Conservation (phyloP, 1,140 invertebrate species). For the Zaprionus davidi region DNA sequence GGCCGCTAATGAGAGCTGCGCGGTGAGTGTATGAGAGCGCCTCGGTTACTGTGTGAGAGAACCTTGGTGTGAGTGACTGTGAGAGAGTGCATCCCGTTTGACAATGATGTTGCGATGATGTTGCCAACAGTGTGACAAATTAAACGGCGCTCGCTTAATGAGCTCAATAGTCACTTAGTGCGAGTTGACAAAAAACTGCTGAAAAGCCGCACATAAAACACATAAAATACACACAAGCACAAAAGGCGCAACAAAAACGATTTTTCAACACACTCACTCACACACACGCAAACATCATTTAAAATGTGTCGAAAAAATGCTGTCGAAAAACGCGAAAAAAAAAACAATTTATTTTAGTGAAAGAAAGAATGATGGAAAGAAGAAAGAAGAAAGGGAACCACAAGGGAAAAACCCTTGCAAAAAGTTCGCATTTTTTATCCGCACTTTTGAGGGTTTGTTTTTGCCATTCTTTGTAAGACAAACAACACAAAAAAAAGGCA, state of each 20-base stretch:
- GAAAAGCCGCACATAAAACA: slow-evolving; percentile 64
- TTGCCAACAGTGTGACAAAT: slow-evolving; percentile 70
- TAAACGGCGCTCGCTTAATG: slow-evolving; percentile 74
- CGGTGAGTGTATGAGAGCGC: not conserved
- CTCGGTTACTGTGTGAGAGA: not conserved
- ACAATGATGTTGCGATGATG: slow-evolving; percentile 46
- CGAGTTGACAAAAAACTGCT: slow-evolving; percentile 52
- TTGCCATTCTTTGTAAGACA: slow-evolving; percentile 71
- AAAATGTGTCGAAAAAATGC: slow-evolving; percentile 57
- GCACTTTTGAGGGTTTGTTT: slow-evolving; percentile 68
- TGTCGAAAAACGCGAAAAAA: slow-evolving; percentile 34
- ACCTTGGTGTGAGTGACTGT: slow-evolving; percentile 20
- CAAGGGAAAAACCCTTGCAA: slow-evolving; percentile 65
- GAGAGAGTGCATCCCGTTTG: not conserved
- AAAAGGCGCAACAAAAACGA: slow-evolving; percentile 74
- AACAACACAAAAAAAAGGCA: slow-evolving; percentile 66
- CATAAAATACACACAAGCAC: slow-evolving; percentile 40
- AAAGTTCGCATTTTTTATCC: slow-evolving; percentile 29
- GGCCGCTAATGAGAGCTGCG: slow-evolving; percentile 57
- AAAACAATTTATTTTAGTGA: slow-evolving; percentile 40
- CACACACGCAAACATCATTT: slow-evolving; percentile 1
- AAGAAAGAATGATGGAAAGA: slow-evolving; percentile 1
- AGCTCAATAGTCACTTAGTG: slow-evolving; percentile 49
- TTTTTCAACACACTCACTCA: slow-evolving; percentile 55
- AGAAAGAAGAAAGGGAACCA: slow-evolving; percentile 32